Conservation (phyloP, 2,888 invertebrate species). For the Chrysodeixis includens region DNA sequence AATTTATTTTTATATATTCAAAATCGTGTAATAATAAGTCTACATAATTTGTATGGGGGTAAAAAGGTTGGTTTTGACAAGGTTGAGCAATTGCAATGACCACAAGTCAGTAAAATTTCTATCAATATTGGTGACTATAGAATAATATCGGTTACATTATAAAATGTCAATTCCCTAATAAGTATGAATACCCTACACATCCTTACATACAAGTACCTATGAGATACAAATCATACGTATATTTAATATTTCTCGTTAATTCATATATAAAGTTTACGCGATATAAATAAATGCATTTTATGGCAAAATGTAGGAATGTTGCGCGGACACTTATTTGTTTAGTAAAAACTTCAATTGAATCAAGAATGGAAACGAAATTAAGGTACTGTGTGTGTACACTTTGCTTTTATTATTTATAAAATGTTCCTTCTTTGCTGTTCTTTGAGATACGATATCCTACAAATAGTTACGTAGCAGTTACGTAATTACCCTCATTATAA, state of each 20-base stretch:
- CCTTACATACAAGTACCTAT: slow-evolving; percentile 69
- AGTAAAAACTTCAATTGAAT: slow-evolving; percentile 41
- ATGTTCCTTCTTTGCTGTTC: too few relatives aligned
- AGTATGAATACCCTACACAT: slow-evolving; percentile 78
- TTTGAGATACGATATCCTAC: too few relatives aligned
- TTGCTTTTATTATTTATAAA: too few relatives aligned
- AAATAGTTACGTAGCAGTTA: too few relatives aligned
- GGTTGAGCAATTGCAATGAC: slow-evolving; percentile 34
- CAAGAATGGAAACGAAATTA: slow-evolving; percentile 31
- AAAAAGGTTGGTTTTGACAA: not conserved
- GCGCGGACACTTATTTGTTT: slow-evolving; percentile 54
- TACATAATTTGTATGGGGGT: not conserved
- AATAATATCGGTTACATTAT: slow-evolving; percentile 70
- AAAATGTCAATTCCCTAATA: slow-evolving; percentile 81
- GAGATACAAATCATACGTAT: slow-evolving; percentile 63
- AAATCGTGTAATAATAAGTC: not conserved
- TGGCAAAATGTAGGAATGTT: slow-evolving; percentile 82
- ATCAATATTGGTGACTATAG: slow-evolving; percentile 63
- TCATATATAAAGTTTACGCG: slow-evolving; percentile 56
- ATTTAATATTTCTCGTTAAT: slow-evolving; percentile 45
- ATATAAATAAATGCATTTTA: slow-evolving; percentile 84
- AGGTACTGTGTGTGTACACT: too few relatives aligned
- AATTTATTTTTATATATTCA: not conserved
- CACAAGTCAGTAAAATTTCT: slow-evolving; percentile 32
- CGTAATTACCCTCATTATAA: too few relatives aligned